Conservation (phyloP, 2,888 invertebrate species). For the Enoplolaimus lenunculus region DNA sequence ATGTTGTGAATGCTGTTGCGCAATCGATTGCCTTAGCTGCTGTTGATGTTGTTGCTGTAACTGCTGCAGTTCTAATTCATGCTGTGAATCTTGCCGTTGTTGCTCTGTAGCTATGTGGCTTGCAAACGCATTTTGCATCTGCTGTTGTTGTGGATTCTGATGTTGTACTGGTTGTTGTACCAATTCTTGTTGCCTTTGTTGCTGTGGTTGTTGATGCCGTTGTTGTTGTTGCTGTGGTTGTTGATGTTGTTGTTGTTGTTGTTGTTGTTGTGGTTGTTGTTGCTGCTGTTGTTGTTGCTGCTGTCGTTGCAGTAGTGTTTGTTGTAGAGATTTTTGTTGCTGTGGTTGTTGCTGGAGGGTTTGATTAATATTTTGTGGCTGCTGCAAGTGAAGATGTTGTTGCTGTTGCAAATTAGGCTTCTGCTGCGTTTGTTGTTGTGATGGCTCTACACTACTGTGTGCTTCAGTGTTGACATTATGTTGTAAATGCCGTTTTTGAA, state of each 20-base stretch:
- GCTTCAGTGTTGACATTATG: no score
- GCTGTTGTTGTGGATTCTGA: neutral
- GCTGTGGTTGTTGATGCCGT: neutral
- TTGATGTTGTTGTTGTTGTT: neutral
- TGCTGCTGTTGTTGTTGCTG: neutral
- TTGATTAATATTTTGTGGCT: neutral
- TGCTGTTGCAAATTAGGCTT: neutral
- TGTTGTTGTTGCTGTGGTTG: neutral
- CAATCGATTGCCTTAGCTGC: neutral
- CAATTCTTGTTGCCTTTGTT: neutral
- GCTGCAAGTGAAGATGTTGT: neutral
- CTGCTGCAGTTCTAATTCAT: neutral
- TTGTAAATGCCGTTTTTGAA: no score
- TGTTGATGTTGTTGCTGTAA: neutral
- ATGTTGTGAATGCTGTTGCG: neutral
- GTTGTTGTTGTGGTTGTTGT: neutral
- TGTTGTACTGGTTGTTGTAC: neutral
- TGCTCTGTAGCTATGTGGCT: no score
- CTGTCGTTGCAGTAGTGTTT: neutral
- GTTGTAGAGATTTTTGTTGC: neutral
- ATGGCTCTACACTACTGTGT: no score
- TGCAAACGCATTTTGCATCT: neutral
- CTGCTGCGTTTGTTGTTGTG: no score
- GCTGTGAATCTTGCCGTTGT: neutral
- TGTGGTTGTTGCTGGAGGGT: neutral